Conservation (phyloP, 1,140 invertebrate genomes). For the Diorhabda carinulata region DNA sequence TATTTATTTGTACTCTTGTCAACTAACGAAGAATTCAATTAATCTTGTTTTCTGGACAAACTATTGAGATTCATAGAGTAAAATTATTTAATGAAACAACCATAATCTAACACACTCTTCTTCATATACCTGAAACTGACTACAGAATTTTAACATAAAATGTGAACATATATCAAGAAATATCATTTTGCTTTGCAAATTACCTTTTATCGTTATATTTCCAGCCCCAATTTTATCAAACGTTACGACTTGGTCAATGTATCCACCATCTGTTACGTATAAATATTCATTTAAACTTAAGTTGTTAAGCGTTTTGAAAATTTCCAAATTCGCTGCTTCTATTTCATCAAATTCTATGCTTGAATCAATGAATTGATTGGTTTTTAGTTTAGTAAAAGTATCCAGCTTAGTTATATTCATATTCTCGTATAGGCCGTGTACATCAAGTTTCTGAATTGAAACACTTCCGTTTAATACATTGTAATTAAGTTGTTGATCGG, state of each 20-base stretch:
- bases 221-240: conserved; percentile 29
- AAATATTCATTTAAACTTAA: conserved; percentile 28
- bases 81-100: no score
- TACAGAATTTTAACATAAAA: no score
- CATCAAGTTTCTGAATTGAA: conserved; percentile 43
- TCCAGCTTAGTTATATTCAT: conserved; percentile 46
- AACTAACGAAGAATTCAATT: no score
- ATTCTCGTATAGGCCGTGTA: conserved; percentile 43
- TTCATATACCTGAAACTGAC: no score
- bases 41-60: no score
- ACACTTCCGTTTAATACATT: conserved; percentile 46
- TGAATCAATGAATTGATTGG: conserved; percentile 39
- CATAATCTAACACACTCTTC: no score
- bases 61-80: no score
- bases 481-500: conserved; percentile 44
- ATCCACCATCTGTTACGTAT: conserved; percentile 25
- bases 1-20: no score
- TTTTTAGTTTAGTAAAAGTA: conserved; percentile 42
- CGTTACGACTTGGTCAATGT: conserved; percentile 16
- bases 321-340: conserved; percentile 33
- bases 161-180: no score
- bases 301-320: conserved; percentile 36
- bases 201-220: conserved; percentile 33
- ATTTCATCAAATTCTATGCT: conserved; percentile 41
- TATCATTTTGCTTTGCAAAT: no score